Conservation (phyloP, 1,140 invertebrate genomes). For the Lepidostoma basale region DNA sequence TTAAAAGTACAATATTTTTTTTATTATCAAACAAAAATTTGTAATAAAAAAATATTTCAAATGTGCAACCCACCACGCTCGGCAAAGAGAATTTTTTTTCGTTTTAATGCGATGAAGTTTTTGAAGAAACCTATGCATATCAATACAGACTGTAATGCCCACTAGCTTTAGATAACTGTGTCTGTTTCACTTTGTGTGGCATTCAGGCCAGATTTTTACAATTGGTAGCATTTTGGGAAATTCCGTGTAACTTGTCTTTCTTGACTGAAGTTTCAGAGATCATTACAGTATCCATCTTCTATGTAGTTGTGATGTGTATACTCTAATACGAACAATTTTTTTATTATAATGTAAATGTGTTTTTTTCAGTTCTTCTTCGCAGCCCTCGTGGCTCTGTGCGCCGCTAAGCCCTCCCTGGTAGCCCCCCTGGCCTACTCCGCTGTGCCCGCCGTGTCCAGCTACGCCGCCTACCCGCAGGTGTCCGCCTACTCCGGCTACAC, state of each 20-base stretch:
- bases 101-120: no score
- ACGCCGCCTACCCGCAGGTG: constrained; percentile 45
- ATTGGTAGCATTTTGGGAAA: neutral
- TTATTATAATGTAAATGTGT: neutral
- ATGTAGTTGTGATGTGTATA: neutral
- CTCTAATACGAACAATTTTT: neutral
- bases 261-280: no score
- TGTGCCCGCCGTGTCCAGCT: constrained; percentile 32
- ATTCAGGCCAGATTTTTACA: neutral
- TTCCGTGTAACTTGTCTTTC: no score
- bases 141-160: neutral
- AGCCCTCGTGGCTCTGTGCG: constrained; percentile 59
- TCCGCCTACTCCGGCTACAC: constrained; percentile 61
- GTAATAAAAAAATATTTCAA: no score
- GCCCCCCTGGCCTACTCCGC: constrained; percentile 54
- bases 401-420: constrained; percentile 58
- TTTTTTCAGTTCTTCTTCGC: constrained; percentile 56
- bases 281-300: no score
- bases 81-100: no score
- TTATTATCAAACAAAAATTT: no score
- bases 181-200: neutral
- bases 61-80: no score
- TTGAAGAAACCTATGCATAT: no score
- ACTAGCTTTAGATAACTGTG: neutral
- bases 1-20: no score